Evolutionary conservation across 2,797 vertebrate genomes (phyloP).

Genomic region (Microctenopoma stevenorrisi): DNA sequence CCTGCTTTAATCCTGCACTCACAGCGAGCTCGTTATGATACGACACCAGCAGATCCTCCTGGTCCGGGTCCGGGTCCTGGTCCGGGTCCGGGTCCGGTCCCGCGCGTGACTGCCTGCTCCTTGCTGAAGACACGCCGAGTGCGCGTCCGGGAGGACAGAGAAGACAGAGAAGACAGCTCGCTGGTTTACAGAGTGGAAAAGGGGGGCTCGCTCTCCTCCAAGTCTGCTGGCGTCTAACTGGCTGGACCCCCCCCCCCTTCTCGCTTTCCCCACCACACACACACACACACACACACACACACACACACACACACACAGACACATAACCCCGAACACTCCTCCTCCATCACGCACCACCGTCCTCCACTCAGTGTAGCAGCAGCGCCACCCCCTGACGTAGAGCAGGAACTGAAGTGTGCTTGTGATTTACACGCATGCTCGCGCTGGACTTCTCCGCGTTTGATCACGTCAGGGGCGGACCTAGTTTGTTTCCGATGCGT

Average conservation of each 20-base stretch:
- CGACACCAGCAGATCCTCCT: neutral
- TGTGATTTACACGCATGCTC: too few relatives aligned
- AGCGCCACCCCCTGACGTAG: neutral
- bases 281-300: neutral
- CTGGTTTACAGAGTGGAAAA: neutral
- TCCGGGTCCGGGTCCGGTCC: conserved; percentile 2
- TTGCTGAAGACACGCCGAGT: neutral
- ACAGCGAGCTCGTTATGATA: neutral
- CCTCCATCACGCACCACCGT: neutral
- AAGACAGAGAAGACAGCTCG: neutral
- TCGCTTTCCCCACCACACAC: neutral
- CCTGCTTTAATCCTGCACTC: neutral
- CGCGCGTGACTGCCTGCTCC: neutral
- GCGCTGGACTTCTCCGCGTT: too few relatives aligned
- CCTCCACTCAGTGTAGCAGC: neutral
- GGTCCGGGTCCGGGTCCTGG: neutral
- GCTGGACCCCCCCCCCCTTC: conserved; percentile 25
- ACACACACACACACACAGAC: neutral
- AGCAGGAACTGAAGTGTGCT: neutral
- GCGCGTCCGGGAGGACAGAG: neutral
- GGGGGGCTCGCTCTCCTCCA: conserved; percentile 20
- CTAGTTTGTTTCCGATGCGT: too few relatives aligned
- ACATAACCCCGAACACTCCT: too few relatives aligned
- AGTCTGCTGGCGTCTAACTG: conserved; percentile 62
- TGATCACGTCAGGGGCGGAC: too few relatives aligned